Conservation (phyloP, 2,113 vertebrate species). For the Psephotus haematonotus region DNA sequence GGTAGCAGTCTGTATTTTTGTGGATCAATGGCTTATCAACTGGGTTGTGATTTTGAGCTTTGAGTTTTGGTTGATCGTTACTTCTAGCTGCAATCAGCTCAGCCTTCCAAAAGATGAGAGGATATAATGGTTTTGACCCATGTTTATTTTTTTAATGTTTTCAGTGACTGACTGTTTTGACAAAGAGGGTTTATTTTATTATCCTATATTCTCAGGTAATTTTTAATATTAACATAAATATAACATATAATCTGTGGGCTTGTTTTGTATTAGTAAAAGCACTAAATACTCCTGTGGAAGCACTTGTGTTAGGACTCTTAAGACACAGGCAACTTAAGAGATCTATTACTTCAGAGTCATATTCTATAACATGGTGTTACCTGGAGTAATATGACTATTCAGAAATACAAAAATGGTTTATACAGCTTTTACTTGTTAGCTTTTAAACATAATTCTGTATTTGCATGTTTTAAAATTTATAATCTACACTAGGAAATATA, state of each 20-base stretch:
- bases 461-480: conserved; percentile 36
- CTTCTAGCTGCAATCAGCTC: neutral
- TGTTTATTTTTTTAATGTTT: neutral
- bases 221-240: neutral
- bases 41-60: neutral
- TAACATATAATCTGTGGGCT: neutral
- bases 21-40: neutral
- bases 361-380: conserved; percentile 6
- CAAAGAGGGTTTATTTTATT: neutral
- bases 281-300: neutral
- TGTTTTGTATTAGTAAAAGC: neutral
- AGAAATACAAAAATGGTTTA: conserved; percentile 10
- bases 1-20: neutral
- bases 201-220: neutral
- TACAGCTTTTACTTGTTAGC: neutral
- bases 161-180: neutral
- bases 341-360: neutral
- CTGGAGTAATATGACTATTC: conserved; percentile 8
- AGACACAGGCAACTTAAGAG: neutral
- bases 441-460: conserved; percentile 21
- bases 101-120: neutral
- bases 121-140: neutral
- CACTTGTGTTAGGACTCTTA: neutral
- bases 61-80: neutral
- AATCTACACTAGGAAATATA: conserved; percentile 22